Evolutionary conservation across 2,888 invertebrate species (phyloP), one percentile per base, ranked within the genome.

Genomic region (Cartodere bifasciata): DNA sequence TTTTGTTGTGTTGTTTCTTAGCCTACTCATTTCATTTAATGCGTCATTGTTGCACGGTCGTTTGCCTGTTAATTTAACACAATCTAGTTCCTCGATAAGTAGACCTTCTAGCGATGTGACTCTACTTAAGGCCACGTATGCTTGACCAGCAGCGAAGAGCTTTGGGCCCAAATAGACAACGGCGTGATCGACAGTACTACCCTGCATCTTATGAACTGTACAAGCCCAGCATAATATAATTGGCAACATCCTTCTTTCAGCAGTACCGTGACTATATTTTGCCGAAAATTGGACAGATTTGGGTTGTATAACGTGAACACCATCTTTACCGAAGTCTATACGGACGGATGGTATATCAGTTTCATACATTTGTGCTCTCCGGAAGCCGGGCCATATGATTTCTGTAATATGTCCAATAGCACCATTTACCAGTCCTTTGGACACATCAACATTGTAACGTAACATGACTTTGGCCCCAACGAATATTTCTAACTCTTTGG

Each of bases 81-180:
- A 43, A 30, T 46, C 38, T 17, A 46, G 31, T 37, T 44, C 48
- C 36, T 45, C 41, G 24, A 47, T 46, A 14, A 30, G 28, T 28
- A 45, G 24, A 23, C 44, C 41, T 11, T 42, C 40, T 16, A 45
- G 35, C 10, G 44, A 37, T 38, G 35, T 41, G 13, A 40, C 40
- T 27, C 46, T 31, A 40, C 46, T 46, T 16, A 46, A 34, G 23
- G 48, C 46, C n/a, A 49, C 45, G 35, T 46, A 49, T 14, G 47
- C 45, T 42, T 48, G 47, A 21, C 45, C 46, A 23, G 13, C 27
- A 29, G 35, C 41, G 38, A 49, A 45, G 17, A 44, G 17, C 37
- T 29, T 20, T n/a, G 39, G 17, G 20, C 43, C 43, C 13, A 46
- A 27, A 25, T 46, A 43, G 13, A 46, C 28, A n/a, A 46, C 42